A percentile compares a stretch with the other conserved stretches of the same genome.
Evolutionary conservation across 2,113 vertebrate genomes (phyloP).

Genomic region (Serilophus lunatus): DNA sequence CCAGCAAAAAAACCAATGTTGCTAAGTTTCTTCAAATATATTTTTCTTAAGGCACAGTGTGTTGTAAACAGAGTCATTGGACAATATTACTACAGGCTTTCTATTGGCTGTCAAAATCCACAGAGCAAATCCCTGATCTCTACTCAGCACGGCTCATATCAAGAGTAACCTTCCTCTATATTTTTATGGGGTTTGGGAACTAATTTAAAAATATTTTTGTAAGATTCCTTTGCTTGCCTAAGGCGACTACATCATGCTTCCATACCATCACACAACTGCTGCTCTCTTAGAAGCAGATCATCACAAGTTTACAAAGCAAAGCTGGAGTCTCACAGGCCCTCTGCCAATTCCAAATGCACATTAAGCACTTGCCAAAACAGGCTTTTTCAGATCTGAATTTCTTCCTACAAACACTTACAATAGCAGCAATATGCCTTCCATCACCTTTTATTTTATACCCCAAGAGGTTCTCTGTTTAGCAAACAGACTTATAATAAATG

Average conservation of each 20-base stretch:
- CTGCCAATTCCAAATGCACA: neutral
- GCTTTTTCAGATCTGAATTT: neutral
- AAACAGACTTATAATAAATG: neutral
- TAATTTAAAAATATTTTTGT: neutral
- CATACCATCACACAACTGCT: neutral
- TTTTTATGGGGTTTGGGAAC: neutral
- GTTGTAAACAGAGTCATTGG: neutral
- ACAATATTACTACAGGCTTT: neutral
- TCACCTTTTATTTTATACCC: neutral
- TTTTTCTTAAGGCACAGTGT: neutral
- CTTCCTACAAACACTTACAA: neutral
- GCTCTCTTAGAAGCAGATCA: neutral
- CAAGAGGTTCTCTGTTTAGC: neutral
- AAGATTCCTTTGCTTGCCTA: neutral
- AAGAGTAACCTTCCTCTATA: neutral
- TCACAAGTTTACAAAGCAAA: neutral
- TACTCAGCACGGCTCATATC: neutral
- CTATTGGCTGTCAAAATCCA: neutral
- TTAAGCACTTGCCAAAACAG: neutral
- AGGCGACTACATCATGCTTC: neutral
- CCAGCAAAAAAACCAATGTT: neutral
- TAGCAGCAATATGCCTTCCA: neutral
- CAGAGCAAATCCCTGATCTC: neutral
- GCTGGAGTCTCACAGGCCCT: neutral
- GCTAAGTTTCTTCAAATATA: neutral